Base-by-base conservation (phyloP, 1,140 invertebrate genomes). In the Anoplolepis gracilipes region DNA sequence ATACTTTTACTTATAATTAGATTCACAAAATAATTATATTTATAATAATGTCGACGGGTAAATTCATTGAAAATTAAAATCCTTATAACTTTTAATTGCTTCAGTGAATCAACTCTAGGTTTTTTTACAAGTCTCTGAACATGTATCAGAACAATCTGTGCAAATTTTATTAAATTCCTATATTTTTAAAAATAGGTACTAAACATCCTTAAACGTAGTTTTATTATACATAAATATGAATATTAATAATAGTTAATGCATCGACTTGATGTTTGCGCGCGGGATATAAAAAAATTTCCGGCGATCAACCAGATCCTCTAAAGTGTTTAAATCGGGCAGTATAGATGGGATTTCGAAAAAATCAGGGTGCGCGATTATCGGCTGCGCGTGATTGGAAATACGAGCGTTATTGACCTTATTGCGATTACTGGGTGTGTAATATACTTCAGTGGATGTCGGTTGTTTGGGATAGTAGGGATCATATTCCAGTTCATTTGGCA, bases 391-490 rank as follows among this genome's bases (percentile, higher is more conserved):
- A n/a, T 46, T 59, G 5, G 42, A 76, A 30, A 57, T 5, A 61
- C 22, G 30, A 11, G 30, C 3, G 4, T n/a, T 49, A 2, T 87
- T 70, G 11, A 25, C 1, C 7, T 61, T 62, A 0, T 55, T 57
- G 8, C 64, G 69, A 25, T 87, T 30, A 8, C 67, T 81, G 0
- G 91, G 84, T 11, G 92, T 93, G 55, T 93, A 93, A 22, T 93
- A 92, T 10, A 86, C 70, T 72, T 93, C 91, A 6, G 92, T 93
- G 2, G 91, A 91, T 0, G 89, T 88, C 1, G 90, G 73, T 8
- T 57, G 7, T 69, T 75, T 90, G 4, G 93, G 93, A 76, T 94
- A 94, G 49, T 94, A 94, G 1, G 93, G 93, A 88, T 94, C 93
- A 11, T 91, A 72, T 25, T 93, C 90, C 10, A 82, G 1, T 33